phyloP scores from a whole-genome alignment of 2,888 invertebrate species.

The Drosophila cognata region DNA sequence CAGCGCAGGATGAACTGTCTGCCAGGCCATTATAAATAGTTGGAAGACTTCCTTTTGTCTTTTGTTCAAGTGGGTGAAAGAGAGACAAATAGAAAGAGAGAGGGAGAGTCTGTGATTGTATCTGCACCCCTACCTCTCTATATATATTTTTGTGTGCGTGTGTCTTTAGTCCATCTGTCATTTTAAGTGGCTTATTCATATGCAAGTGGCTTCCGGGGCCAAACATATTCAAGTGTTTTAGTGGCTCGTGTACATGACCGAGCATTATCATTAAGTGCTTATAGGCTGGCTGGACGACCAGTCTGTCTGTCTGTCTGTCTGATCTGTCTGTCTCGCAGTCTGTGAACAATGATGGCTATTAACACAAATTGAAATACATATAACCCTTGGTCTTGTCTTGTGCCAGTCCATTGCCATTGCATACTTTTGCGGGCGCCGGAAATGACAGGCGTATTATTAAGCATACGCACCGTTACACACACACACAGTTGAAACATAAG shows the following conservation, averaged over 20 bases:
- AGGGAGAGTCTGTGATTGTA: slow-evolving; percentile 28
- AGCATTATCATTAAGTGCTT: slow-evolving; percentile 82
- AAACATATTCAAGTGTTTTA: slow-evolving; percentile 80
- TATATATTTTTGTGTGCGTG: slow-evolving; percentile 15
- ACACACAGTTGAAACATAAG: slow-evolving; percentile 18
- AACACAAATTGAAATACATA: slow-evolving; percentile 76
- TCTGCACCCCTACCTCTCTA: slow-evolving; percentile 3
- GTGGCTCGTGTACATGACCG: slow-evolving; percentile 79
- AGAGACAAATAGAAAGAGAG: neutral
- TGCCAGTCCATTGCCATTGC: slow-evolving; percentile 16
- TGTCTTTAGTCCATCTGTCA: slow-evolving; percentile 78
- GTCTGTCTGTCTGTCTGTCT: slow-evolving; percentile 1
- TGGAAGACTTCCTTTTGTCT: slow-evolving; percentile 73
- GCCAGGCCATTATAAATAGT: slow-evolving; percentile 67
- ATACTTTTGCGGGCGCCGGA: slow-evolving; percentile 35
- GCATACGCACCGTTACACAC: slow-evolving; percentile 61
- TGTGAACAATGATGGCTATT: slow-evolving; percentile 76
- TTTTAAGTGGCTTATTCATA: slow-evolving; percentile 83
- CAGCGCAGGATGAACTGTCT: slow-evolving; percentile 41
- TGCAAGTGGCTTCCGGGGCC: slow-evolving; percentile 81
- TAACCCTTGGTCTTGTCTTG: slow-evolving; percentile 28
- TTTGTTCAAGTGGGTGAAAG: slow-evolving; percentile 47
- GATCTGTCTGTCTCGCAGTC: slow-evolving; percentile 6
- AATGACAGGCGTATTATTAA: slow-evolving; percentile 39
- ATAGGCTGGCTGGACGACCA: slow-evolving; percentile 58